phyloP scores from a whole-genome alignment of 1,140 invertebrate species.

The Apocrypta bakeri region DNA sequence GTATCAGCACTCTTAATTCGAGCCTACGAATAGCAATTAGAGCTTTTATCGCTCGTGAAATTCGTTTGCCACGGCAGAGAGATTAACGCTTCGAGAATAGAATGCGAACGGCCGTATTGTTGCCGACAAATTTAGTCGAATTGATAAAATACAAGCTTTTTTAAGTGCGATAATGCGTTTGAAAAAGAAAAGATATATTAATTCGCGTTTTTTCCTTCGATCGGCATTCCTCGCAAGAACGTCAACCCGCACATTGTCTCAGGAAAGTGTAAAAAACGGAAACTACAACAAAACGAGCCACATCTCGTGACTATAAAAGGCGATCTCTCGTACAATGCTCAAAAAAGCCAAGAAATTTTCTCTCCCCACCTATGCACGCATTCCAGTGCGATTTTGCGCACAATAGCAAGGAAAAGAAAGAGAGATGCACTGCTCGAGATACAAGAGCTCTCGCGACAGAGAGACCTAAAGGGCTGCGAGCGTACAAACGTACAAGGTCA shows the following conservation, averaged over 20 bases:
- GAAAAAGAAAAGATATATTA: too few relatives aligned
- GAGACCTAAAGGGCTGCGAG: not conserved
- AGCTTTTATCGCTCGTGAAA: not conserved
- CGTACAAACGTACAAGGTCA: conserved; percentile 18
- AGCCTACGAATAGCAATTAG: not conserved
- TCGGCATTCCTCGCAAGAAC: too few relatives aligned
- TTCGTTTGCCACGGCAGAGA: too few relatives aligned
- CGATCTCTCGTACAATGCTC: not conserved
- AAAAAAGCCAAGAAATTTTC: not conserved
- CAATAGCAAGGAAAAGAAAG: conserved; percentile 15
- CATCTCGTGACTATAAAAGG: not conserved
- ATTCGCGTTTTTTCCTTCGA: too few relatives aligned
- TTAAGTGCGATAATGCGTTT: too few relatives aligned
- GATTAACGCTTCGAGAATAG: too few relatives aligned
- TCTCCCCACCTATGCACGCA: not conserved
- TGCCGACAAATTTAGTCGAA: too few relatives aligned
- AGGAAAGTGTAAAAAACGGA: too few relatives aligned
- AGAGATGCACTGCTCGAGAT: conserved; percentile 5
- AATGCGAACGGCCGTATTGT: too few relatives aligned
- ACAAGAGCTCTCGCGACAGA: not conserved
- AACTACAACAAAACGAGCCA: not conserved
- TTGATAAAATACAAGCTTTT: too few relatives aligned
- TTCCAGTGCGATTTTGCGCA: not conserved
- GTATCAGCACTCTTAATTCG: not conserved
- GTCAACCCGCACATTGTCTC: too few relatives aligned